Evolutionary conservation across 2,888 invertebrate species (phyloP), one percentile per base, ranked within the genome.

Genomic region (Megaustenia siamemsis): DNA sequence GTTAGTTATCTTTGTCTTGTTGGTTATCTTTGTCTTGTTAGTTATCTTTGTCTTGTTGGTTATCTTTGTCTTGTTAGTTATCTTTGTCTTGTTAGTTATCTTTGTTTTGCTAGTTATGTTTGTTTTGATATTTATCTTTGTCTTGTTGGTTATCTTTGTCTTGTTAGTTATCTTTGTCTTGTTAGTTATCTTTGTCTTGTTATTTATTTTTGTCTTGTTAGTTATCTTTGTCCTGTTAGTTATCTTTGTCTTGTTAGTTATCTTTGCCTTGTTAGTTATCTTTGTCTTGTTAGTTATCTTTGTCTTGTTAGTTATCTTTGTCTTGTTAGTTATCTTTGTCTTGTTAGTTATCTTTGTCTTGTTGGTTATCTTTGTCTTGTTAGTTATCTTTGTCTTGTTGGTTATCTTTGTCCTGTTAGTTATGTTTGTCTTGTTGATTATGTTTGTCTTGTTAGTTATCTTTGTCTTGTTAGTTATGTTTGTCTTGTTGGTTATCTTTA

Each of bases 41-140:
- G n/a, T n/a, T n/a, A n/a, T n/a, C n/a, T n/a, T n/a, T n/a, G n/a
- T n/a, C n/a, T n/a, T n/a, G n/a, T n/a, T n/a, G n/a, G n/a, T n/a
- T n/a, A n/a, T n/a, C n/a, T n/a, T n/a, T n/a, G n/a, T n/a, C n/a
- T n/a, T n/a, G n/a, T n/a, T n/a, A n/a, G n/a, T n/a, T n/a, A n/a
- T n/a, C n/a, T n/a, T n/a, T n/a, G n/a, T n/a, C n/a, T n/a, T n/a
- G n/a, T n/a, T n/a, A n/a, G n/a, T n/a, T n/a, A n/a, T 24, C n/a
- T 60, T 60, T 5, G 5, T n/a, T 21, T 60, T 24, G 15, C 24
- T n/a, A 5, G 24, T 60, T 5, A 5, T n/a, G 18, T 38, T 32
- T 35, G 5, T 66, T 53, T 53, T 53, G 28, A 28, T 60, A 15
- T 79, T 60, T 24, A 38, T 71, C 78, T 45, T 71, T 79, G 6